A percentile compares a stretch with the other conserved stretches of the same genome.
These are phyloP conservation scores for Enteromius viviparus DNA, from an alignment of 2,797 vertebrate genomes.

Conservation along the genomic window DNA sequence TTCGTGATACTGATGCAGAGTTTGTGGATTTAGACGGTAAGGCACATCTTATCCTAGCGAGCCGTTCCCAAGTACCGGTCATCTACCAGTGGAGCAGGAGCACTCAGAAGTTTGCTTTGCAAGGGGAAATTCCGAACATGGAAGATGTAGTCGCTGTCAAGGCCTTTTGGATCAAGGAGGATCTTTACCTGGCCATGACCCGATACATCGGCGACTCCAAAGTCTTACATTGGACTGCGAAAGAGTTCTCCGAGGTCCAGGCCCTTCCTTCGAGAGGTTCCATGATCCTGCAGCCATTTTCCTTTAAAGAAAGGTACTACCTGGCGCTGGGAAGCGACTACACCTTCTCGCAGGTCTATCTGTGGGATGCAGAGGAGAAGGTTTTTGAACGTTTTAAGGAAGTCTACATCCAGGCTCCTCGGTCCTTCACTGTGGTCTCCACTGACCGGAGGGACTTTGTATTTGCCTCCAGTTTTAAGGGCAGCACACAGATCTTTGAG, in stretches of 20 bases:
- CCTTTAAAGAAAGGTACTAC: slow-evolving; percentile 92
- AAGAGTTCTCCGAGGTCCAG: slow-evolving; percentile 93
- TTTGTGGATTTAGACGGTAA: slow-evolving; percentile 93
- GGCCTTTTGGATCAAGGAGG: slow-evolving; percentile 88
- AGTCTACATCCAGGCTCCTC: slow-evolving; percentile 94
- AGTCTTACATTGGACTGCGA: slow-evolving; percentile 90
- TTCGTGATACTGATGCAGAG: slow-evolving; percentile 95
- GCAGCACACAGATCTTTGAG: slow-evolving; percentile 96
- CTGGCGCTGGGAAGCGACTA: slow-evolving; percentile 96
- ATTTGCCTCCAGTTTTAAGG: slow-evolving; percentile 98
- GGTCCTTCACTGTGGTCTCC: slow-evolving; percentile 95
- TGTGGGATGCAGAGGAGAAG: slow-evolving; percentile 90
- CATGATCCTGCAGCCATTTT: slow-evolving; percentile 95
- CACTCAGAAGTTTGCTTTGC: slow-evolving; percentile 89
- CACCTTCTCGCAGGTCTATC: slow-evolving; percentile 96
- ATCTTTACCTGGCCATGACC: slow-evolving; percentile 91
- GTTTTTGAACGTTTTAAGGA: slow-evolving; percentile 93
- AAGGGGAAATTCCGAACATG: slow-evolving; percentile 94
- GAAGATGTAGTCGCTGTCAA: slow-evolving; percentile 96
- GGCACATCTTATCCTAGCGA: slow-evolving; percentile 91
- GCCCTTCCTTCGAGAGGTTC: slow-evolving; percentile 94
- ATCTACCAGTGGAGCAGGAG: slow-evolving; percentile 95
- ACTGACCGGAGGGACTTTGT: slow-evolving; percentile 95
- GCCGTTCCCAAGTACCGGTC: slow-evolving; percentile 94
- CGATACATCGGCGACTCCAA: slow-evolving; percentile 97